Conservation (phyloP, 64 coral and sea anemone genomes). For the Actinia equina region DNA sequence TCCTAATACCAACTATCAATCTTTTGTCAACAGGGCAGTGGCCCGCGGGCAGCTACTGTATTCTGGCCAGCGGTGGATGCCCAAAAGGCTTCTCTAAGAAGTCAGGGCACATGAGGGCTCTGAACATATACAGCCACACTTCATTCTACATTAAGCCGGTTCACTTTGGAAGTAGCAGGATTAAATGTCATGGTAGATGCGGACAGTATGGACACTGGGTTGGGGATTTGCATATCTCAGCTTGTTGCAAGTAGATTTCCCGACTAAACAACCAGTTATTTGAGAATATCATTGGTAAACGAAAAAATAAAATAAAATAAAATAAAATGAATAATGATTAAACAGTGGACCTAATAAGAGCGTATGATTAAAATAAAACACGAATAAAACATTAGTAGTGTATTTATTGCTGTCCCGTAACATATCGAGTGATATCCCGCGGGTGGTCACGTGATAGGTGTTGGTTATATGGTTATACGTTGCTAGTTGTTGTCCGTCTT, state of each 20-base stretch:
- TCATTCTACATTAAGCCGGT: conserved; percentile 17
- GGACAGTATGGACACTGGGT: conserved; percentile 63
- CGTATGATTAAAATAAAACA: no score
- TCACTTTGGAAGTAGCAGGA: conserved; percentile 68
- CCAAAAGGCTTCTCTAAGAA: conserved; percentile 47
- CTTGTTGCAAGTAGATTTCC: conserved; percentile 65
- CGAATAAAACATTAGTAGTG: no score
- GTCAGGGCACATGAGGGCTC: conserved; percentile 48
- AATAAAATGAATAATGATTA: no score
- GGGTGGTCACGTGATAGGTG: no score
- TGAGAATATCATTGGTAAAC: no score
- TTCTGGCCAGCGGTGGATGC: conserved; percentile 61
- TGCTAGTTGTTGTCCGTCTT: no score
- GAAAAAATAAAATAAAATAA: no score
- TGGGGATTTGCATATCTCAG: conserved; percentile 61
- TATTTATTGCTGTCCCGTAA: no score
- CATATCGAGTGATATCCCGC: no score
- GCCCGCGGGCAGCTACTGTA: conserved; percentile 77
- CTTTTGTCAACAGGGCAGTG: conserved; percentile 37
- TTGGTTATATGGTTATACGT: no score
- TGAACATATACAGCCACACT: conserved; percentile 36
- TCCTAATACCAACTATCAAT: not conserved
- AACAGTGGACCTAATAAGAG: no score
- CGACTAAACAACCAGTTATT: no score
- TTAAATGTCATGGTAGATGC: conserved; percentile 65